Base-by-base conservation (phyloP, 2,888 invertebrate species). In the Nemapogon koenigi region DNA sequence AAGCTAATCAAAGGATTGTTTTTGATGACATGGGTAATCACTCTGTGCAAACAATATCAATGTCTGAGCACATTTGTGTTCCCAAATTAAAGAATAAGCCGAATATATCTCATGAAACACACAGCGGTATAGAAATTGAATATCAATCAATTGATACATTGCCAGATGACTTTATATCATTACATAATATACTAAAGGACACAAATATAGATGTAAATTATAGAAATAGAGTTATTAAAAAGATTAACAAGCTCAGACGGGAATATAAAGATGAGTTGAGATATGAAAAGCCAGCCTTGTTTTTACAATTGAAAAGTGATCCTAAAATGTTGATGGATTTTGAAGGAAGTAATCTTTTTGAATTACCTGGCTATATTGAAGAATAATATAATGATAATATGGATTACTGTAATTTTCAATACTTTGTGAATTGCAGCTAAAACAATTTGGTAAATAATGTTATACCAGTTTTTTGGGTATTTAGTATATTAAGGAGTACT, bases 21-120 rank as follows among this genome's bases (percentile, higher is more conserved):
- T 78, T 69, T 56, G 65, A 68, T 46, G 76, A 78, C 18, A 57
- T 71, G 4, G 78, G 76, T 1, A 47, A 58, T 25, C 53, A 66
- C 47, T 45, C 52, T 16, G 39, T 46, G 2, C 49, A 54, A 17
- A 56, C 59, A 27, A 41, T 46, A 4, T 29, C 38, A 2, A 41
- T 44, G 1, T 47, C 54, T 2, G 57, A 53, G 1, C 73, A 76
- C 41, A 58, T 70, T 41, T 76, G 75, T 42, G 50, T 54, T 0
- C 55, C 53, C 35, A 64, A 52, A 43, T 32, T 48, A 10, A 53
- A 26, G 4, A 3, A 16, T 26, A 3, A 14, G 39, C 36, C 4
- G 29, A 42, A 4, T 46, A 44, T 17, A 26, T 3, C 14, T 3
- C 2, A 17, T n/a, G 2, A 11, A n/a, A 11, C 4, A 28, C 43